A percentile compares a stretch with the other conserved stretches of the same genome.
Conservation (phyloP, 2,888 invertebrate genomes). For the Hirtodrosophila trivittata region DNA sequence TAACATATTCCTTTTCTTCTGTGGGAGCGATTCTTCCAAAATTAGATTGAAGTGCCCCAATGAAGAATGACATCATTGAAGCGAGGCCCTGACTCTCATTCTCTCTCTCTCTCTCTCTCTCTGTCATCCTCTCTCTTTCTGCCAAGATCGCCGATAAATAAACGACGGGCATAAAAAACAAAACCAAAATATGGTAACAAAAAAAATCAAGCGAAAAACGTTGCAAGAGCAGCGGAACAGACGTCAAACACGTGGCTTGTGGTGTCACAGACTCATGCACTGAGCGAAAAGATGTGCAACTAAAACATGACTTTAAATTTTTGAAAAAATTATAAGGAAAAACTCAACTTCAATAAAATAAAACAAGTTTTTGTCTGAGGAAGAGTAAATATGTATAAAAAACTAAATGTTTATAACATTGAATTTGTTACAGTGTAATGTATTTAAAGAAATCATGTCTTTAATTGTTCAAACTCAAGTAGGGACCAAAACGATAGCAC, state of each 20-base stretch:
- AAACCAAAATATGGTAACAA: background rate
- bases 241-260: constrained; percentile 21
- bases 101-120: background rate
- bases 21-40: constrained; percentile 6
- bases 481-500: no score
- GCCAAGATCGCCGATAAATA: constrained; percentile 24
- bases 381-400: no score
- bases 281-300: constrained; percentile 9
- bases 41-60: no score
- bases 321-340: background rate
- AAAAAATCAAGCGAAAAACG: constrained; percentile 14
- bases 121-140: background rate
- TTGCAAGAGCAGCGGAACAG: constrained; percentile 14
- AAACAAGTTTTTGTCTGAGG: no score
- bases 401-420: no score
- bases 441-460: no score
- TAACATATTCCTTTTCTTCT: no score
- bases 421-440: no score
- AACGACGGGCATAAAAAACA: constrained; percentile 1
- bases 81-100: background rate
- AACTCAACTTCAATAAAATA: background rate
- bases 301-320: background rate
- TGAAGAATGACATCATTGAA: constrained; percentile 48
- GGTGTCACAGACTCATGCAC: constrained; percentile 26
- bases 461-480: no score